Conservation (phyloP, 2,888 invertebrate genomes). For the Oxycera nigricornis region DNA sequence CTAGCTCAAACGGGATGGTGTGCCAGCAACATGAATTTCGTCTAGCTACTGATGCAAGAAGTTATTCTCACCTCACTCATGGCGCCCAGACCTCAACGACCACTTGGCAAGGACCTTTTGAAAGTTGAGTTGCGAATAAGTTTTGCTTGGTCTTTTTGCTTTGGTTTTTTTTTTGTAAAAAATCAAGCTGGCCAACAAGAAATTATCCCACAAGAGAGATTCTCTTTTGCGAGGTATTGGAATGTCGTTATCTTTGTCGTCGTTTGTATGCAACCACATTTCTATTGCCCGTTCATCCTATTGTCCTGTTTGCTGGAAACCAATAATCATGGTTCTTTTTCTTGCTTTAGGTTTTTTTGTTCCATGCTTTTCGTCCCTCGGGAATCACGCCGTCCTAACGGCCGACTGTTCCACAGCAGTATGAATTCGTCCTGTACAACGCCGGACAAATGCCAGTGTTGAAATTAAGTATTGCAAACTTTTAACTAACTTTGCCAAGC, state of each 20-base stretch:
- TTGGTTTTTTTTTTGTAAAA: not conserved
- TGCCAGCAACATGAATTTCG: not conserved
- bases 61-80: not conserved
- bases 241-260: no score
- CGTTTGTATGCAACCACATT: not conserved
- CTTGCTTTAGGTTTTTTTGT: not conserved
- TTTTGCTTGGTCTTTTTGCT: not conserved
- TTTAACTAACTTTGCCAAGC: conserved; percentile 46
- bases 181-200: not conserved
- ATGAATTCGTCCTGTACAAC: not conserved
- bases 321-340: conserved; percentile 16
- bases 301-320: conserved; percentile 19
- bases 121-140: not conserved
- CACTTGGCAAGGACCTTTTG: not conserved
- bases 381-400: not conserved
- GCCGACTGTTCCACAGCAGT: not conserved
- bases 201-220: conserved; percentile 21
- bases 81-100: not conserved
- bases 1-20: not conserved
- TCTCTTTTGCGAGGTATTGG: not conserved
- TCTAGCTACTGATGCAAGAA: conserved; percentile 16
- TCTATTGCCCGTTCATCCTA: not conserved
- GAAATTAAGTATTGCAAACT: conserved; percentile 46
- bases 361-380: not conserved
- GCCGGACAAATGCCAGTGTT: conserved; percentile 39